These are phyloP conservation scores for Clepsis dumicolana DNA, from an alignment of 2,888 invertebrate genomes.

Conservation along the genomic window DNA sequence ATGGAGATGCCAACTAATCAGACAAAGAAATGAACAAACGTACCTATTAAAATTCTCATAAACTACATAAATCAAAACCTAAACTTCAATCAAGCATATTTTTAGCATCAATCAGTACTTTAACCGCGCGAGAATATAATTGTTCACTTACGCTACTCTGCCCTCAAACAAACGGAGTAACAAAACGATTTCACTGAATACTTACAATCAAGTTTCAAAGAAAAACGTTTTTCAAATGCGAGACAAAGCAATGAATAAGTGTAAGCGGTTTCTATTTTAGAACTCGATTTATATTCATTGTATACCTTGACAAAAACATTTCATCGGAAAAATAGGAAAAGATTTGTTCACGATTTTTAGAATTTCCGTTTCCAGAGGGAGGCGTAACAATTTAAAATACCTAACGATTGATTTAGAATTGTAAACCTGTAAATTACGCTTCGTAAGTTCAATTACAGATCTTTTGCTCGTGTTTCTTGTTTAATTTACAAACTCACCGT, in stretches of 20 bases:
- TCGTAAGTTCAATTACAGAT: too few species aligned
- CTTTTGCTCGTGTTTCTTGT: too few species aligned
- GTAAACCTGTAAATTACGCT: not conserved
- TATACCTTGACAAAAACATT: slow-evolving; percentile 17
- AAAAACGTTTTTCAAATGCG: slow-evolving; percentile 9
- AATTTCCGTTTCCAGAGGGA: not conserved
- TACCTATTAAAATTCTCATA: too few species aligned
- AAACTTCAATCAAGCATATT: not conserved
- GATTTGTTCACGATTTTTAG: not conserved
- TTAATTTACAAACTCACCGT: too few species aligned
- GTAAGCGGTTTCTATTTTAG: slow-evolving; percentile 17
- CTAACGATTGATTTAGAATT: not conserved
- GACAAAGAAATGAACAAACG: too few species aligned
- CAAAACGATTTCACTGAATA: not conserved
- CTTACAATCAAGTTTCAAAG: slow-evolving; percentile 12
- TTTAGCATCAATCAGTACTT: not conserved
- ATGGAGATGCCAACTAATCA: too few species aligned
- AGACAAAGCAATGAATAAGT: slow-evolving; percentile 1
- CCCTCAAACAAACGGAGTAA: not conserved
- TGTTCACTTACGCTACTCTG: not conserved
- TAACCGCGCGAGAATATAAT: not conserved
- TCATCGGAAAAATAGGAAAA: not conserved
- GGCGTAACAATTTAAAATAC: not conserved
- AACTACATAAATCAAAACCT: too few species aligned
- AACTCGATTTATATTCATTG: slow-evolving; percentile 19